Conservation (phyloP, 2,113 vertebrate genomes). For the Mastomys natalensis region DNA sequence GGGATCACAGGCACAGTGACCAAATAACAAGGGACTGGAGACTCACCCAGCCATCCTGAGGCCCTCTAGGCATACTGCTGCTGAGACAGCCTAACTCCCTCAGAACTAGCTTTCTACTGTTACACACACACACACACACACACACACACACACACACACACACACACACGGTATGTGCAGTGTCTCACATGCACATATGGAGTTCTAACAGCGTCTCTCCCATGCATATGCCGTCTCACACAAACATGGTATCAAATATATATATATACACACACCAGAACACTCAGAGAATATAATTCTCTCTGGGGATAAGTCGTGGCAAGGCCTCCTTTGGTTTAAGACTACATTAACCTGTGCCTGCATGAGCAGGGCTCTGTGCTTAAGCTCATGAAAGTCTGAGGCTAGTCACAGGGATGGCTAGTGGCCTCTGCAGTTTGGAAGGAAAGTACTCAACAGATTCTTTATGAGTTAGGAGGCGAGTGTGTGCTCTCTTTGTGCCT, state of each 20-base stretch:
- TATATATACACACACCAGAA: neutral
- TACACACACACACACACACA: neutral
- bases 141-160: neutral
- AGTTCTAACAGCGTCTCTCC: neutral
- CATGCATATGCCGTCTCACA: neutral
- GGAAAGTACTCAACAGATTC: neutral
- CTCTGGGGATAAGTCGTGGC: neutral
- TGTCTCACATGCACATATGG: neutral
- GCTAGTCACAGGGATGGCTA: neutral
- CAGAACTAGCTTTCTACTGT: neutral
- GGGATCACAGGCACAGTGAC: constrained; percentile 84
- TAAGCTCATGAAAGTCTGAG: neutral
- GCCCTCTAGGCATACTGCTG: neutral
- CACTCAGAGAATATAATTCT: neutral
- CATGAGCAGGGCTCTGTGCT: neutral
- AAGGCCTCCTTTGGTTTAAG: neutral
- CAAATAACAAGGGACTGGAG: constrained; percentile 29
- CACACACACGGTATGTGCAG: neutral
- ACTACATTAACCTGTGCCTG: neutral
- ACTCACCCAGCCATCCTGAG: constrained; percentile 64
- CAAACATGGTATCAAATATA: neutral
- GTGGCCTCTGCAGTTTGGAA: neutral
- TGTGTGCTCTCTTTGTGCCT: neutral
- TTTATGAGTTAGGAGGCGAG: neutral
- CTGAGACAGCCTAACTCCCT: neutral